Evolutionary conservation across 1,140 invertebrate genomes (phyloP), one percentile per base, ranked within the genome.

Genomic region (Coelopa frigida): DNA sequence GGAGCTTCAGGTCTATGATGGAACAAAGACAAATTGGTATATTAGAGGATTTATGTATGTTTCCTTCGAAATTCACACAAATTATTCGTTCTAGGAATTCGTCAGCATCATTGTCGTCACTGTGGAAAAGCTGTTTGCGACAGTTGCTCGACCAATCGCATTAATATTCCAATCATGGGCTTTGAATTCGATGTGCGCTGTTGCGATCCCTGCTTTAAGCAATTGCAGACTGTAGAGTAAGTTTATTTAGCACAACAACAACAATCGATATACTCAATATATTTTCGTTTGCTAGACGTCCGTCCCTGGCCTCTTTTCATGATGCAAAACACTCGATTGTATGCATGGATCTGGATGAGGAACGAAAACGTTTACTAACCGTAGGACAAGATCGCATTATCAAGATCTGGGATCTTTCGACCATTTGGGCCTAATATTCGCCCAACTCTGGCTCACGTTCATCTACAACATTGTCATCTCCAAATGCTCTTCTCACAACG

Each of bases 1-100:
- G 96, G 95, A 99, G 99, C 71, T 79, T 98, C 20, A 81, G 87
- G 54, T 92, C 89, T 7, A 99, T 99, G 94, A 93, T 97, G 84
- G 91, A 97, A 63, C 88, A 91, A 70, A 87, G 92, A 66, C 89
- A 90, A 61, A 74, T 98, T 31, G 94, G 92, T 55, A 72, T n/a
- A n/a, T n/a, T n/a, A n/a, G n/a, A 83, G 55, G 67, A 15, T 38
- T 10, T 43, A 24, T 41, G 8, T 23, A 41, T 41, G 21, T 11
- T 2, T 41, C 17, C 10, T 37, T 3, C 18, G 27, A 29, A 29
- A 29, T 4, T 37, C 11, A 37, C 17, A 37, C 10, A n/a, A n/a
- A 37, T n/a, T 37, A 37, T 37, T n/a, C 4, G 1, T 20, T 51
- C 0, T 29, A 78, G 76, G 76, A 45, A 72, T 77, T 3, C 75